Conservation (phyloP, 2,888 invertebrate species). For the Yponomeuta malinellus region DNA sequence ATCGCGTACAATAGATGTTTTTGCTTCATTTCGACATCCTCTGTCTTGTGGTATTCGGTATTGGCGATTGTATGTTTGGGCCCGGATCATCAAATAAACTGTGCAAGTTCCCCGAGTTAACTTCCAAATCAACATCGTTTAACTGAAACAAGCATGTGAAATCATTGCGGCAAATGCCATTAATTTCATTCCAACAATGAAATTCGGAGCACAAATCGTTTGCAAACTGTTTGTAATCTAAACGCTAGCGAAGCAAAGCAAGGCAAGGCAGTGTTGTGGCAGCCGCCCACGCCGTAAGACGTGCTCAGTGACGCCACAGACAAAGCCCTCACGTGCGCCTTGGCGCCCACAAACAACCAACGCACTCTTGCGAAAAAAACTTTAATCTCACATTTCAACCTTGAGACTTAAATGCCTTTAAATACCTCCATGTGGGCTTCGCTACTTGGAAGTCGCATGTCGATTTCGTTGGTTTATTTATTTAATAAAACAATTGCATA, state of each 20-base stretch:
- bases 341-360: constrained; percentile 64
- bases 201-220: not conserved
- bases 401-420: constrained; percentile 67
- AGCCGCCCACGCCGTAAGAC: constrained; percentile 59
- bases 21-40: constrained; percentile 37
- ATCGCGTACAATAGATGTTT: constrained; percentile 8
- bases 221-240: not conserved
- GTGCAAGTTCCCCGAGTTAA: too few species aligned
- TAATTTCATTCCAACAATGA: not conserved
- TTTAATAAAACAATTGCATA: not conserved
- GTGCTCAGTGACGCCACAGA: constrained; percentile 44
- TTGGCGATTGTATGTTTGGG: too few species aligned
- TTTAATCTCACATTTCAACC: constrained; percentile 59
- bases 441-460: constrained; percentile 31
- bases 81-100: too few species aligned
- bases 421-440: constrained; percentile 31
- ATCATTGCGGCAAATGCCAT: too few species aligned
- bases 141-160: too few species aligned
- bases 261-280: constrained; percentile 43
- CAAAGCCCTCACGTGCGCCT: constrained; percentile 57
- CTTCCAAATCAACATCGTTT: too few species aligned
- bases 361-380: constrained; percentile 70
- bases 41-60: constrained; percentile 25
- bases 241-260: not conserved
- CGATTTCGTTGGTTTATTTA: constrained; percentile 21